Evolutionary conservation across 2,797 vertebrate species (phyloP), one percentile per base, ranked within the genome.

Genomic region (Falco concolor): DNA sequence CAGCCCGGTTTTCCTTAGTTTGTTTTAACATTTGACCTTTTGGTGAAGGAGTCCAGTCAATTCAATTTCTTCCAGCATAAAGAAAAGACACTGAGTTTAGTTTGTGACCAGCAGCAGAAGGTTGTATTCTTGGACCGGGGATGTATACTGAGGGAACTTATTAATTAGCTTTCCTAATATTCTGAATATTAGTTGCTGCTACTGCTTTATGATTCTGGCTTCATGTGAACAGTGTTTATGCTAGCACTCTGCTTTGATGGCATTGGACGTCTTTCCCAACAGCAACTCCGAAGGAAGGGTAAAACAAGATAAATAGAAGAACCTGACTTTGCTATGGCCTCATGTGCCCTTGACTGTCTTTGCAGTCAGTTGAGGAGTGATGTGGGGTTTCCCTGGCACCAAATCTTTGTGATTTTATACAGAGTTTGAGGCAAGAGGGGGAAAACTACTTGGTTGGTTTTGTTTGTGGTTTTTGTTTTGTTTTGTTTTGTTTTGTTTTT

Each of bases 1-100:
- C 75, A 94, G 50, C 61, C 42, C 57, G 34, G 7, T 87, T 94
- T 93, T 72, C 61, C 74, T 82, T 72, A 10, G 64, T 83, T 89
- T 94, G 80, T 93, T 96, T 89, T 96, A 84, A 83, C 69, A 42
- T 93, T 67, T 93, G 94, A 84, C 92, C 86, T 94, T 93, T 96
- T 53, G 75, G 32, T 87, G 84, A 50, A 70, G 73, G 78, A 87
- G 67, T 57, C 49, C 38, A 54, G 74, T 89, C 78, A 52, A 72
- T 40, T 45, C 50, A 72, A 5, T 47, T 89, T 12, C 8, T 87
- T 60, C 53, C 68, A 85, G 59, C 56, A 19, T 77, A 56, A 96
- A 90, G 84, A 79, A 78, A 94, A 87, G 67, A 60, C 11, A 13
- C 50, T 24, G 57, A 78, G 60, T 93, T 73, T 83, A 79, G 90